A percentile compares a stretch with the other conserved stretches of the same genome.
phyloP scores from a whole-genome alignment of 1,140 invertebrate genomes.

The Polypedilum vanderplanki region DNA sequence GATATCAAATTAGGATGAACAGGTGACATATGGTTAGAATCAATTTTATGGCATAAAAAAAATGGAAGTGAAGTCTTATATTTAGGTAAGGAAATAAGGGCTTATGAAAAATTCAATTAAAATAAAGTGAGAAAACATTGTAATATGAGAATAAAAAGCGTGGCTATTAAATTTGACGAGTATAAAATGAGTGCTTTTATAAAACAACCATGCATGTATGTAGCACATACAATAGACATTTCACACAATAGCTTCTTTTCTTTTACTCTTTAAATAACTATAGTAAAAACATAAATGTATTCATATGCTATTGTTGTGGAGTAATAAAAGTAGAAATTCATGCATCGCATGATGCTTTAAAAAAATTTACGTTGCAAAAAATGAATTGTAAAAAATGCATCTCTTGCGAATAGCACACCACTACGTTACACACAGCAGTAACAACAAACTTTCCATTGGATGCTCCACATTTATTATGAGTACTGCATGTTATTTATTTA shows the following conservation, averaged over 20 bases:
- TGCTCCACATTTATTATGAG: slow-evolving; percentile 23
- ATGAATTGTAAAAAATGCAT: slow-evolving; percentile 26
- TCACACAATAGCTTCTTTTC: neutral
- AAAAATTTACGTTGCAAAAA: slow-evolving; percentile 12
- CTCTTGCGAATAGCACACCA: neutral
- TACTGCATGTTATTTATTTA: slow-evolving; percentile 10
- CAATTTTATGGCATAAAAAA: no score
- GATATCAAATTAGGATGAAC: no score
- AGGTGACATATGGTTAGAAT: no score
- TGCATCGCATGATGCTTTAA: slow-evolving; percentile 21
- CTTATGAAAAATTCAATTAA: no score
- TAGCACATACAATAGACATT: neutral
- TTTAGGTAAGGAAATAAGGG: no score
- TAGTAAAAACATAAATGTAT: neutral
- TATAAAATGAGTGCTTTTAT: no score
- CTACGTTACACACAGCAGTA: neutral
- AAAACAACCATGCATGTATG: no score
- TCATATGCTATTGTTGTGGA: neutral
- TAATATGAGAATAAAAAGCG: no score
- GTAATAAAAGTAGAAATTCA: slow-evolving; percentile 1
- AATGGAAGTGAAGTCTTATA: no score
- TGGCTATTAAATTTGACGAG: no score
- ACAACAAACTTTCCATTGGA: slow-evolving; percentile 14
- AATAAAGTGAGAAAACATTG: no score
- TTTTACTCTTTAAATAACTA: neutral